Evolutionary conservation across 1,140 invertebrate species (phyloP), one percentile per base, ranked within the genome.

Genomic region (Ceratitis capitata): DNA sequence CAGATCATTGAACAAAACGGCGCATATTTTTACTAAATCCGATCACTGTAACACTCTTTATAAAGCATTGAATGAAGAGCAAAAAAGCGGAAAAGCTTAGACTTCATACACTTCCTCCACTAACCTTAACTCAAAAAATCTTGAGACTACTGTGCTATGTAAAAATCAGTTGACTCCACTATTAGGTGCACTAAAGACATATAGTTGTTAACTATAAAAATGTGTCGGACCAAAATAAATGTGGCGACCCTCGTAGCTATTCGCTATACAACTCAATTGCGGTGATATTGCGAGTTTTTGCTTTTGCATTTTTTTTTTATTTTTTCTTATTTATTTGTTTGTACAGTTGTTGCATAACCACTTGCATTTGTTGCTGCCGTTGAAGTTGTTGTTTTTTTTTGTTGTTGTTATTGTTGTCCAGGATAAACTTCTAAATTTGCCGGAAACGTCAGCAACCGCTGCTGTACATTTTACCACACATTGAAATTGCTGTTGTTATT

Each of bases 391-490:
- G 51, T 1, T 5, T 61, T 61, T 61, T 61, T n/a, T n/a, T 64
- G 32, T 64, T 35, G 12, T 32, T 35, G n/a, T 45, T 78, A 7
- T 78, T 56, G 35, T 42, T 78, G 69, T 45, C n/a, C 69, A 45
- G 69, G 69, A 78, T 78, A 78, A 78, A 78, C 39, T 78, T 78
- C 69, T 78, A 78, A 78, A 78, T 78, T 78, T 78, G 69, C 39
- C 69, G 69, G 69, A 78, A 78, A 78, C 39, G 69, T 78, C 69
- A 78, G 19, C 39, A 78, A 78, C 69, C n/a, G 69, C 69, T 78
- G 69, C 39, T 78, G 39, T 78, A 78, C 69, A 78, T 45, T 78
- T 78, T 39, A 78, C 69, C 69, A 6, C 69, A 78, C 45, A 45
- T 19, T n/a, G n/a, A n/a, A 78, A 78, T 78, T 78, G 69, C 45